Percentiles rank a stretch among this genome's conserved stretches.
Conservation (phyloP, 2,888 invertebrate genomes). For the Agrochola macilenta region DNA sequence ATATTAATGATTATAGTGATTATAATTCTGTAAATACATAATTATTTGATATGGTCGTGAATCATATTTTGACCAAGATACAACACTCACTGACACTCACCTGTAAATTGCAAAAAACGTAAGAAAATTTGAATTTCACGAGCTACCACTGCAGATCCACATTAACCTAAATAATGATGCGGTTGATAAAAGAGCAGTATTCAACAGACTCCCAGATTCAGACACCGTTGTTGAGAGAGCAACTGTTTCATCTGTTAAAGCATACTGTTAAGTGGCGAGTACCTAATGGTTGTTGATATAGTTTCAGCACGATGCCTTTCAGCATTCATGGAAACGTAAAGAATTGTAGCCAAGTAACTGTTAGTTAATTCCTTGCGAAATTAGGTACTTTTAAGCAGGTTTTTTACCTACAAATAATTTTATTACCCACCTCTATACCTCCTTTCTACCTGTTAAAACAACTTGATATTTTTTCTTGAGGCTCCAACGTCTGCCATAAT, state of each 20-base stretch:
- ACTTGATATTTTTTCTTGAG: constrained; percentile 13
- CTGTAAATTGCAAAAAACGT: no score
- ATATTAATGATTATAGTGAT: no score
- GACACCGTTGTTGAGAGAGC: background rate
- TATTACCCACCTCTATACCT: background rate
- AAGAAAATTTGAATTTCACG: no score
- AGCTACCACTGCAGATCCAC: no score
- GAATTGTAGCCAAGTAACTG: background rate
- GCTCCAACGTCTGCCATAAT: constrained; percentile 26
- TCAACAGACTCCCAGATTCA: background rate
- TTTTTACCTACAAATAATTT: background rate
- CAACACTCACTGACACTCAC: no score
- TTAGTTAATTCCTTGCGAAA: background rate
- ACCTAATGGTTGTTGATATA: background rate
- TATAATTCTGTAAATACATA: no score
- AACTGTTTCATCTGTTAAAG: background rate
- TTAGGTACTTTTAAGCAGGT: background rate
- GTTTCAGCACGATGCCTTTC: background rate
- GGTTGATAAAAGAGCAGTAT: background rate
- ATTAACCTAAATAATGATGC: background rate
- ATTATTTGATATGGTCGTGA: no score
- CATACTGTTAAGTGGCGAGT: background rate
- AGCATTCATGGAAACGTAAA: background rate
- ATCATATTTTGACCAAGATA: no score
- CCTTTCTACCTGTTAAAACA: constrained; percentile 3